Conservation (phyloP, 1,140 invertebrate species). For the Berghia stephanieae region DNA sequence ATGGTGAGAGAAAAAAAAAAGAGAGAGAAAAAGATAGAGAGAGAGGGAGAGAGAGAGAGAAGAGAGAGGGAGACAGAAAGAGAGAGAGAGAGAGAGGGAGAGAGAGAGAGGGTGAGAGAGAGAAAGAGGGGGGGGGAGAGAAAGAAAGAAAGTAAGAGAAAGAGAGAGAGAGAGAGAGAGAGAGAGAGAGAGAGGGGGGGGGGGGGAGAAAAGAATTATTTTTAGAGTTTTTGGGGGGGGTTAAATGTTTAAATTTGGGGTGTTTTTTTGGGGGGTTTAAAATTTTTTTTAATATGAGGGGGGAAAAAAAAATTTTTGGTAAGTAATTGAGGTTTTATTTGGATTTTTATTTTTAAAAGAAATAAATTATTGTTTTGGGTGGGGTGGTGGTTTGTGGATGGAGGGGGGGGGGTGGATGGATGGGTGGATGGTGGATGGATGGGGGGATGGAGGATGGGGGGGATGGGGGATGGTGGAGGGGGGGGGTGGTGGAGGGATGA, state of each 20-base stretch:
- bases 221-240: neutral
- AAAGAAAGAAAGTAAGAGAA: neutral
- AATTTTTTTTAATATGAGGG: neutral
- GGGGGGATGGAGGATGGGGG: neutral
- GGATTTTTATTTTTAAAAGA: neutral
- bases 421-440: neutral
- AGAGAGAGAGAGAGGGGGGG: neutral
- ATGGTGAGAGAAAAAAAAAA: slow-evolving; percentile 13
- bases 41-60: slow-evolving; percentile 11
- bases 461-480: neutral
- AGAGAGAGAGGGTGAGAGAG: slow-evolving; percentile 22
- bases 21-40: slow-evolving; percentile 18
- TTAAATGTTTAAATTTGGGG: too few species aligned
- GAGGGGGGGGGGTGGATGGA: neutral
- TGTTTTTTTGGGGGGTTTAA: neutral
- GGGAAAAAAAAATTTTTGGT: too few species aligned
- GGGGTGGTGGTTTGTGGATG: neutral
- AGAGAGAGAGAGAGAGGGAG: slow-evolving; percentile 13
- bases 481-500: neutral
- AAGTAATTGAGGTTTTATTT: neutral
- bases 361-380: neutral
- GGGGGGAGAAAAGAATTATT: neutral
- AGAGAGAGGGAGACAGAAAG: neutral
- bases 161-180: neutral
- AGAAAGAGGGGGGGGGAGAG: neutral